Base-by-base conservation (phyloP, 2,797 vertebrate species). In the Arremon brunneinucha region DNA sequence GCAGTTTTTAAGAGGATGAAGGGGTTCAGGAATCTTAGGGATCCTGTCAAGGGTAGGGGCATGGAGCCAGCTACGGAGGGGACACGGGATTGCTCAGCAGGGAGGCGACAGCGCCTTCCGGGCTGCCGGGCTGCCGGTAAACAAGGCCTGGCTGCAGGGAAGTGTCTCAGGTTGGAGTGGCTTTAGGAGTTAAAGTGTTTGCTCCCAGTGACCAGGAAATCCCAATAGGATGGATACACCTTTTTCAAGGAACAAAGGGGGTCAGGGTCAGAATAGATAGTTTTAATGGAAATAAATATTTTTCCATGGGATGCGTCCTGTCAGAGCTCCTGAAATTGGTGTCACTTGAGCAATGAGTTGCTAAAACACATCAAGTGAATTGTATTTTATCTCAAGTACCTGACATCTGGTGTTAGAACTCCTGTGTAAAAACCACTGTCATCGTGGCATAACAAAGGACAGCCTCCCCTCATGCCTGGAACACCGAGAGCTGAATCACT, bases 11-110 rank as follows among this genome's bases (percentile, higher is more conserved):
- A 17, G 11, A 47, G n/a, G 35, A 4, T 3, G 5, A 18, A 21
- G 13, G 63, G 22, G 2, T 44, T 53, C 1, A 4, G 68, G 49
- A 24, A 13, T 22, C 2, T 35, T 12, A 0, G 5, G 11, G 7
- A 4, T 43, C 3, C 18, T 21, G 22, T 24, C 28, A 1, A 6
- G 11, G 19, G 6, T 6, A 4, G 26, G 30, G 27, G 34, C 15
- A 3, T 3, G 6, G 28, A 53, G 37, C 19, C 43, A 6, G 34
- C 6, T 2, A 0, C 6, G 57, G 32, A 15, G 20, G 30, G 32
- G 18, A 20, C 27, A 2, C 18, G 5, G 47, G 23, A 12, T 3
- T 37, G 12, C 1, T 3, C 3, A 8, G 26, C 14, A 52, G 43
- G 23, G 20, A 27, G 13, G 32, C 30, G 43, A 26, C 44, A 27